Conservation (phyloP, 2,797 vertebrate species). For the Diceros bicornis region DNA sequence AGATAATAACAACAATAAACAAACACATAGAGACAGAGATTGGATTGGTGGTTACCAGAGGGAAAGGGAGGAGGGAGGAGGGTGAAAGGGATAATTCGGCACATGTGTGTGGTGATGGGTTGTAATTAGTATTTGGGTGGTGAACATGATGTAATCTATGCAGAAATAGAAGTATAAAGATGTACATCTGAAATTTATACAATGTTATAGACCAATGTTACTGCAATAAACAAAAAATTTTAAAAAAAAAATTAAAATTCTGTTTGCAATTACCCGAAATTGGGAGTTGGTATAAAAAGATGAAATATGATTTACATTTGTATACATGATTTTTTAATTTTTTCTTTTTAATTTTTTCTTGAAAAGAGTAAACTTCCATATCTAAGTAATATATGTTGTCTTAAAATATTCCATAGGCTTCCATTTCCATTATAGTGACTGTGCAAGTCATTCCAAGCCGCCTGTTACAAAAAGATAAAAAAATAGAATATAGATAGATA, state of each 20-base stretch:
- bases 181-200: too few relatives aligned
- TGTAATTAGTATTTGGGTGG: too few relatives aligned
- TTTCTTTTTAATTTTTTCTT: not conserved
- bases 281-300: not conserved
- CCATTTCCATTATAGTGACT: not conserved
- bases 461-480: not conserved
- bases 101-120: too few relatives aligned
- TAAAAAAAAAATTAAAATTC: slow-evolving; percentile 6
- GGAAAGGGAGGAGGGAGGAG: too few relatives aligned
- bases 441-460: not conserved
- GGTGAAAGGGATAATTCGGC: too few relatives aligned
- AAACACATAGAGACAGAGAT: too few relatives aligned
- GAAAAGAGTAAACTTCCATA: not conserved
- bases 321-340: not conserved
- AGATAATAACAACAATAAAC: too few relatives aligned
- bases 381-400: not conserved
- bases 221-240: too few relatives aligned
- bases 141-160: too few relatives aligned
- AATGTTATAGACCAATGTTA: too few relatives aligned
- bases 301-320: not conserved
- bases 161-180: too few relatives aligned
- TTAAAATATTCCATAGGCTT: not conserved
- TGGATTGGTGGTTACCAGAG: too few relatives aligned
- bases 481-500: not conserved
- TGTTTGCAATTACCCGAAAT: not conserved